These are phyloP conservation scores for Leptoclinus maculatus DNA, from an alignment of 2,797 vertebrate species.

Conservation along the genomic window DNA sequence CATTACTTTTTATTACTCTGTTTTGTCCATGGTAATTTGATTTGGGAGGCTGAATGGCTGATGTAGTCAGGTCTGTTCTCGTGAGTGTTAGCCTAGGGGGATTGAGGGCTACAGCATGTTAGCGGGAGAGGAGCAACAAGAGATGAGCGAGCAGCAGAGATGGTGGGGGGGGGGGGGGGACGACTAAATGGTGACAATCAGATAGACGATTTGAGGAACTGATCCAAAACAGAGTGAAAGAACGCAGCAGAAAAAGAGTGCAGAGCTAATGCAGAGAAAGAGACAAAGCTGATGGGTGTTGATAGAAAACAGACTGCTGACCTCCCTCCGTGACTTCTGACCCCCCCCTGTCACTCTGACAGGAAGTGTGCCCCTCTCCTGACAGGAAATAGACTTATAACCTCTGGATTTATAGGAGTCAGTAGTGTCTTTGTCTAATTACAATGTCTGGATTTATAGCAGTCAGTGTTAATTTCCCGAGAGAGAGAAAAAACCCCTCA, in stretches of 20 bases:
- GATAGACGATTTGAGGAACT: constrained; percentile 22
- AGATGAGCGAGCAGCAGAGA: constrained; percentile 20
- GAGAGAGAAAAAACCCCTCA: constrained; percentile 49
- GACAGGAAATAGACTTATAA: constrained; percentile 71
- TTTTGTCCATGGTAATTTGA: constrained; percentile 79
- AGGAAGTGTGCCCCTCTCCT: constrained; percentile 69
- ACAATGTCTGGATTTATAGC: constrained; percentile 74
- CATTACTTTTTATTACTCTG: constrained; percentile 78
- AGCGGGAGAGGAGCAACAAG: constrained; percentile 47
- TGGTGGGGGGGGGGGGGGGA: too few relatives aligned
- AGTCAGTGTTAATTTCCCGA: constrained; percentile 64
- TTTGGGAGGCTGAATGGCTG: constrained; percentile 74
- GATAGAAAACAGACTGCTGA: constrained; percentile 76
- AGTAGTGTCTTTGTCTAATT: constrained; percentile 72
- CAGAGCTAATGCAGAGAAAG: neutral
- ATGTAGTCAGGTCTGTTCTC: constrained; percentile 61
- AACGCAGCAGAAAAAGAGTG: constrained; percentile 16
- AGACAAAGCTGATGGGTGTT: constrained; percentile 59
- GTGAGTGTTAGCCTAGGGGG: constrained; percentile 61
- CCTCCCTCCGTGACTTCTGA: constrained; percentile 65
- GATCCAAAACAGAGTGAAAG: constrained; percentile 24
- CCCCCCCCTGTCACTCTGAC: constrained; percentile 52
- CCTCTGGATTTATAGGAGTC: constrained; percentile 64
- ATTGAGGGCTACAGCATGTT: constrained; percentile 42
- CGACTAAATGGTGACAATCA: constrained; percentile 14